Percentiles rank a stretch among this genome's conserved stretches.
These are phyloP conservation scores for Drosophila macrospina DNA, from an alignment of 2,888 invertebrate species.

Conservation along the genomic window DNA sequence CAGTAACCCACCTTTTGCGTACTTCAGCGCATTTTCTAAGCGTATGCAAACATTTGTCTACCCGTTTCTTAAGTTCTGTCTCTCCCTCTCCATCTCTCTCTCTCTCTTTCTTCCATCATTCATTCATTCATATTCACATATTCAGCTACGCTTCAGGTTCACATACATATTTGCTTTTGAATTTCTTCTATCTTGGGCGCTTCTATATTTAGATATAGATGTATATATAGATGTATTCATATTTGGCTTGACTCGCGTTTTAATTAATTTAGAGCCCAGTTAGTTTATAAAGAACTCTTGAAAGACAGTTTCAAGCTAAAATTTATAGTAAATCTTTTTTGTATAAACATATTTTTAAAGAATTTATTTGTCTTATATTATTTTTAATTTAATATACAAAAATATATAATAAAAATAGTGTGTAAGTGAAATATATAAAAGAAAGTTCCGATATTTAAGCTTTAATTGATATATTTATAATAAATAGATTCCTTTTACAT, in stretches of 20 bases:
- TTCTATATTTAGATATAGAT: slow-evolving; percentile 13
- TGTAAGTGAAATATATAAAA: not conserved
- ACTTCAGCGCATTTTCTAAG: slow-evolving; percentile 54
- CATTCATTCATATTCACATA: not conserved
- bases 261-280: slow-evolving; percentile 28
- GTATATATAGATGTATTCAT: slow-evolving; percentile 18
- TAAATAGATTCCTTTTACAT: too few species aligned
- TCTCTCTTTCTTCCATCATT: not conserved
- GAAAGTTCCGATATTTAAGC: not conserved
- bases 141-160: slow-evolving; percentile 32
- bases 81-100: too few species aligned
- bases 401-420: too few species aligned
- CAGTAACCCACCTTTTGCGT: slow-evolving; percentile 45
- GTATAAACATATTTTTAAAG: too few species aligned
- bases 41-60: slow-evolving; percentile 63
- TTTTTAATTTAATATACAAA: too few species aligned
- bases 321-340: too few species aligned
- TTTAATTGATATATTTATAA: not conserved
- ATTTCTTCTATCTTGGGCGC: slow-evolving; percentile 30
- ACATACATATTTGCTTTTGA: slow-evolving; percentile 38
- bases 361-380: too few species aligned
- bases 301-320: too few species aligned
- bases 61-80: slow-evolving; percentile 32
- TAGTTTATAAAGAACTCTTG: not conserved
- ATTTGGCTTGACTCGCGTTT: slow-evolving; percentile 21